These are phyloP conservation scores for Triops cancriformis DNA, from an alignment of 1,140 invertebrate genomes.

Conservation along the genomic window DNA sequence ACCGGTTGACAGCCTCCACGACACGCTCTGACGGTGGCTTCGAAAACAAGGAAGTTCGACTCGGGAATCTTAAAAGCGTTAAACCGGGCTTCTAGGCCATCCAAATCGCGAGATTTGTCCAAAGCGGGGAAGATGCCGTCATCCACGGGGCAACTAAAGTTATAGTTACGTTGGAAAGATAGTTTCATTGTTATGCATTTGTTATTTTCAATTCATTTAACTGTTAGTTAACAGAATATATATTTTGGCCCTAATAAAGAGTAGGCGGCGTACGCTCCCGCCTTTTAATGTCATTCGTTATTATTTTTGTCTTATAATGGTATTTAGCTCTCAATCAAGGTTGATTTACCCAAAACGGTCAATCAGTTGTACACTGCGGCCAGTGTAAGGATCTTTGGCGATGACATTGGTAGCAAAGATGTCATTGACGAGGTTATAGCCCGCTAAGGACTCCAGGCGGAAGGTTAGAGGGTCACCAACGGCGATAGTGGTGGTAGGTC, in stretches of 20 bases:
- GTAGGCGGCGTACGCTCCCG: no score
- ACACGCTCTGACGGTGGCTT: slow-evolving; percentile 81
- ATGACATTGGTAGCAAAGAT: slow-evolving; percentile 89
- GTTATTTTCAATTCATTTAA: neutral
- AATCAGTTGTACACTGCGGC: slow-evolving; percentile 77
- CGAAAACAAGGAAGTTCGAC: slow-evolving; percentile 86
- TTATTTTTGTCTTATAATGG: slow-evolving; percentile 18
- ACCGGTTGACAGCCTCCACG: slow-evolving; percentile 79
- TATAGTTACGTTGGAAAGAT: slow-evolving; percentile 4
- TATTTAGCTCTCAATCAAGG: no score
- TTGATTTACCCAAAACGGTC: slow-evolving; percentile 69
- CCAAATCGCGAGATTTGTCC: slow-evolving; percentile 71
- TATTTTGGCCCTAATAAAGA: no score
- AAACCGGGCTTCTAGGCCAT: slow-evolving; percentile 79
- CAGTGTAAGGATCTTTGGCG: slow-evolving; percentile 85
- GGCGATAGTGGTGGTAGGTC: slow-evolving; percentile 84
- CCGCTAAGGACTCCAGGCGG: slow-evolving; percentile 76
- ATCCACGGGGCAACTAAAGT: slow-evolving; percentile 72
- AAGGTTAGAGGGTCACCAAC: slow-evolving; percentile 89
- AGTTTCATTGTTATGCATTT: no score
- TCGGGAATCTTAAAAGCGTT: slow-evolving; percentile 92
- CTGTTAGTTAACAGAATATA: no score
- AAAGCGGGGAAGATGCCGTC: slow-evolving; percentile 84
- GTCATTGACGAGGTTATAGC: slow-evolving; percentile 76
- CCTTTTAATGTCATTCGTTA: neutral